Percentiles rank a stretch among this genome's conserved stretches.
These are phyloP conservation scores for Parazoanthus atlanticus DNA, from an alignment of 92 coral and sea anemone genomes.

Conservation along the genomic window DNA sequence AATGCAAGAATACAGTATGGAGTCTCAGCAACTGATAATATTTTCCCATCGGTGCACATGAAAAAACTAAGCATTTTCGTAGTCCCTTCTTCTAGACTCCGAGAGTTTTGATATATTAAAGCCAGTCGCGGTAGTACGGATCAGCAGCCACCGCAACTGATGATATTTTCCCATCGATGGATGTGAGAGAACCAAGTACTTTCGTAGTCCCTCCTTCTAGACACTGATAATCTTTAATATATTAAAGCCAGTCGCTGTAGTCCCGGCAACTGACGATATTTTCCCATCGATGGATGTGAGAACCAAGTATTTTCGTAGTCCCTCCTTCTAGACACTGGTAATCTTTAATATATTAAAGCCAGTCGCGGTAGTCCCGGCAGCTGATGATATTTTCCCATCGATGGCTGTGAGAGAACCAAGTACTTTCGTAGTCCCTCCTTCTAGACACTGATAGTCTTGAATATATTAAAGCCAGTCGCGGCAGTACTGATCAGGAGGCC, in stretches of 20 bases:
- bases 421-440: not conserved
- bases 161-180: not conserved
- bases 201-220: not conserved
- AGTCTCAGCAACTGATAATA: slow-evolving; percentile 45
- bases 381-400: not conserved
- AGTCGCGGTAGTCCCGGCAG: slow-evolving; percentile 79
- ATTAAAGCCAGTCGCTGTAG: too few relatives aligned
- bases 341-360: slow-evolving; percentile 81
- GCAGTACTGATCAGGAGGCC: slow-evolving; percentile 96
- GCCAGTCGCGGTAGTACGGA: too few relatives aligned
- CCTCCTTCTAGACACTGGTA: slow-evolving; percentile 64
- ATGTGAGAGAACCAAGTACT: not conserved
- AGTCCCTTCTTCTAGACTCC: slow-evolving; percentile 54
- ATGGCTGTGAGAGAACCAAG: not conserved
- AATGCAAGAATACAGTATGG: too few relatives aligned
- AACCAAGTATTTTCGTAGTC: too few relatives aligned
- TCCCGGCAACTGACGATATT: slow-evolving; percentile 48
- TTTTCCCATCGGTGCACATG: too few relatives aligned
- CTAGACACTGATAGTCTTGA: slow-evolving; percentile 94
- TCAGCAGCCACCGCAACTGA: not conserved
- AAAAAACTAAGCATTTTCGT: not conserved
- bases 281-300: too few relatives aligned
- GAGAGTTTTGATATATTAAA: slow-evolving; percentile 57
- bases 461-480: slow-evolving; percentile 87
- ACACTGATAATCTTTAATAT: slow-evolving; percentile 84